phyloP scores from a whole-genome alignment of 2,888 invertebrate species.

The Nebria brevicollis region DNA sequence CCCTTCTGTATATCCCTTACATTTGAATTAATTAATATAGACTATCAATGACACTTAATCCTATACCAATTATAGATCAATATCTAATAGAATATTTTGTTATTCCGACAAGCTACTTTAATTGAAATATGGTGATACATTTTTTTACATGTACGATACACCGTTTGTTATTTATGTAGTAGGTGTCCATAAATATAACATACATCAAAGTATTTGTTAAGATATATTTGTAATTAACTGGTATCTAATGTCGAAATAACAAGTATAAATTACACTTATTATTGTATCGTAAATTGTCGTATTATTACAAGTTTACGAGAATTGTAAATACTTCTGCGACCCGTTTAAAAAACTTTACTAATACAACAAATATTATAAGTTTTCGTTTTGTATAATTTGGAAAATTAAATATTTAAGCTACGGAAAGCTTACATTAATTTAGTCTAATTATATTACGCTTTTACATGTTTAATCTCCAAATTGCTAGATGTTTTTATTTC shows the following conservation, averaged over 20 bases:
- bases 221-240: not conserved
- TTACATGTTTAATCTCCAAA: no score
- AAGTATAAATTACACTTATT: not conserved
- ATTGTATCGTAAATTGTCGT: not conserved
- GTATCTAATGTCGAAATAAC: not conserved
- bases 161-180: not conserved
- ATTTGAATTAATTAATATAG: not conserved
- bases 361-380: not conserved
- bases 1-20: no score
- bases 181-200: not conserved
- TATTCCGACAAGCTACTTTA: not conserved
- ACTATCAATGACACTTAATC: not conserved
- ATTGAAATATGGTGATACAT: not conserved
- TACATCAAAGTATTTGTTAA: not conserved
- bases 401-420: no score
- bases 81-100: not conserved
- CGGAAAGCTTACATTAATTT: not conserved
- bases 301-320: not conserved
- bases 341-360: not conserved
- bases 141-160: not conserved
- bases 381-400: no score
- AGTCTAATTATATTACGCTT: not conserved
- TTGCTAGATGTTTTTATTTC: not conserved
- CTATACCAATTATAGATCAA: not conserved
- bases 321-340: not conserved